Percentiles rank a stretch among this genome's conserved stretches.
Evolutionary conservation across 64 coral and sea anemone species (phyloP).

Genomic region (Pachyseris speciosa): DNA sequence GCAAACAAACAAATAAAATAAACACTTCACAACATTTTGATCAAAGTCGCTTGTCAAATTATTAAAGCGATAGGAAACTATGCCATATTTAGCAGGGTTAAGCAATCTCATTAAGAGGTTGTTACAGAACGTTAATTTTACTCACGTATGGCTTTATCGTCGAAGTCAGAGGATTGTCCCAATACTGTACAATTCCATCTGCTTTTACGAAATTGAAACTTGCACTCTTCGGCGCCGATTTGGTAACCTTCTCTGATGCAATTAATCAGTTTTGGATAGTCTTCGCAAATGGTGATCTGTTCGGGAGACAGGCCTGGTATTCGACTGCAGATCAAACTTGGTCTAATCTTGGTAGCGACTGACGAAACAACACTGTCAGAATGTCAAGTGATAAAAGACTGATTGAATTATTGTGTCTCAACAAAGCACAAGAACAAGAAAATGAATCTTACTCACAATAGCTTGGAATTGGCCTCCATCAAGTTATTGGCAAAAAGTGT

Average conservation of each 20-base stretch:
- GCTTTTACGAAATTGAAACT: conserved; percentile 89
- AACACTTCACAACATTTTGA: background rate
- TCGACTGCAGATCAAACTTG: conserved; percentile 38
- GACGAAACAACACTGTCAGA: conserved; percentile 54
- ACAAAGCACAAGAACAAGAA: conserved; percentile 23
- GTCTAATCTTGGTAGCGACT: conserved; percentile 15
- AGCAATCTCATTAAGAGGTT: background rate
- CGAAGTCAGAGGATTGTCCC: conserved; percentile 46
- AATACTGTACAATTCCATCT: conserved; percentile 90
- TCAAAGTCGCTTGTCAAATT: background rate
- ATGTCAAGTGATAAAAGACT: conserved; percentile 33
- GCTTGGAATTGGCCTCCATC: conserved; percentile 8
- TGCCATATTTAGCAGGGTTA: background rate
- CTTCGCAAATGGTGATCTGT: conserved; percentile 53
- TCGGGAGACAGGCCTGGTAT: conserved; percentile 28
- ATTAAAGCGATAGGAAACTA: background rate
- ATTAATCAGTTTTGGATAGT: background rate
- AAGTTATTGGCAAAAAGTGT: conserved; percentile 35
- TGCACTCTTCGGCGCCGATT: conserved; percentile 81
- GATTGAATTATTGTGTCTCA: conserved; percentile 13
- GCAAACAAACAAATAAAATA: conserved; percentile 43
- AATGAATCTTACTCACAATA: conserved; percentile 48
- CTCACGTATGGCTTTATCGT: conserved; percentile 75
- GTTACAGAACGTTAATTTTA: background rate
- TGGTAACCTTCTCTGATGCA: conserved; percentile 45